These are phyloP conservation scores for Serripes groenlandicus DNA, from an alignment of 2,888 invertebrate genomes.

Conservation along the genomic window DNA sequence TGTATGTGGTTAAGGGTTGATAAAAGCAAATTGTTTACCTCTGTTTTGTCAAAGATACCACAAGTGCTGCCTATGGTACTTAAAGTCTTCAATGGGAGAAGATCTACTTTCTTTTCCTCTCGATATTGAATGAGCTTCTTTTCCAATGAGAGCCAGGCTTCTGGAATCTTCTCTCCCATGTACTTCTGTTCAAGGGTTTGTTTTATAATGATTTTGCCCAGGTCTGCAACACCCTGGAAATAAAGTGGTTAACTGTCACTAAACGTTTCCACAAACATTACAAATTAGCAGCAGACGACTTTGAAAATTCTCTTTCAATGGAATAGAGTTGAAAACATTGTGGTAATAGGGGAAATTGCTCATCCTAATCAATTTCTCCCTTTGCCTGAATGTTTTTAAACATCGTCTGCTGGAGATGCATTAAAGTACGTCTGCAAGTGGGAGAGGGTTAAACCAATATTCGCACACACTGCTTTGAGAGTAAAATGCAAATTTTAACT, in stretches of 20 bases:
- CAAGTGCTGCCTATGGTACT: constrained; percentile 65
- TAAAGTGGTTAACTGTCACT: too few species aligned
- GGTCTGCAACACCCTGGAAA: constrained; percentile 81
- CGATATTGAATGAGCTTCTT: constrained; percentile 75
- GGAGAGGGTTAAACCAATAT: too few species aligned
- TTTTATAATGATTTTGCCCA: constrained; percentile 75
- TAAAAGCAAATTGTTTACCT: constrained; percentile 62
- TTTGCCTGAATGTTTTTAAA: not conserved
- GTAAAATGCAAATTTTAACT: too few species aligned
- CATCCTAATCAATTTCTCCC: not conserved
- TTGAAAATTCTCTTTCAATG: too few species aligned
- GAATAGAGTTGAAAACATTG: not conserved
- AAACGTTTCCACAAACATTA: too few species aligned
- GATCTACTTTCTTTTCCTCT: constrained; percentile 62
- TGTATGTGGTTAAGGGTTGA: not conserved
- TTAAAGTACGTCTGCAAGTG: too few species aligned
- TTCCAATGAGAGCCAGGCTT: constrained; percentile 85
- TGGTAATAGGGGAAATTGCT: not conserved
- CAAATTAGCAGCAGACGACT: too few species aligned
- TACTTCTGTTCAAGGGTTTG: constrained; percentile 84
- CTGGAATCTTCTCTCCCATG: constrained; percentile 85
- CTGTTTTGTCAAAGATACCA: constrained; percentile 76
- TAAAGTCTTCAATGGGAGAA: constrained; percentile 70
- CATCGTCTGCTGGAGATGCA: too few species aligned
- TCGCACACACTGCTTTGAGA: too few species aligned